Evolutionary conservation across 2,888 invertebrate genomes (phyloP), one percentile per base, ranked within the genome.

Genomic region (Andrena bicolor): DNA sequence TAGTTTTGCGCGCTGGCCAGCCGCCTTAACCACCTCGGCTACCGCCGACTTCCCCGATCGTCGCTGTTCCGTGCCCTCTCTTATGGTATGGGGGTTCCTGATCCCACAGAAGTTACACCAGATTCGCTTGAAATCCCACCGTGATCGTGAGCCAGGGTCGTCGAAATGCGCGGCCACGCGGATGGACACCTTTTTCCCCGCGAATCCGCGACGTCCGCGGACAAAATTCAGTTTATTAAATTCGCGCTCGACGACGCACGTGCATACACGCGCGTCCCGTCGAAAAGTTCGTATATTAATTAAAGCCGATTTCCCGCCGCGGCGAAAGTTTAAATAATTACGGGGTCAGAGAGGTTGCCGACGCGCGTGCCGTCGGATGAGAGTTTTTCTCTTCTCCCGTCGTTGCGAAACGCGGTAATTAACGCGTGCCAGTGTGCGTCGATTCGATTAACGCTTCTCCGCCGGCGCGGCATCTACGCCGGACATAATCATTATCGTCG

Each of bases 311-410:
- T 83, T 63, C 53, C 51, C 32, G 30, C 71, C 70, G 66, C 30
- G 71, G 16, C 49, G n/a, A 84, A 84, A 84, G 78, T 85, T 85
- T 53, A 76, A 81, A 85, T 81, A 81, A 85, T 85, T 85, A 70
- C 56, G 16, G 8, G 20, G 58, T 30, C 51, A 13, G 49, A 41
- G 32, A 23, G 49, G 8, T 48, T 23, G 3, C 26, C 23, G 23
- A n/a, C 26, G 49, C 65, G 41, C 30, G 30, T 28, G 69, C 3
- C 28, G 60, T 7, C 53, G 58, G 30, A 58, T 26, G 23, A 13
- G 48, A 74, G 51, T 56, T 72, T 69, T 35, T 63, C 26, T 51
- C 71, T 32, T 3, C 13, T 7, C 13, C 8, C 2, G 23, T 2
- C 20, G 20, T 4, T 26, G 13, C 4, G 51, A 77, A 51, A 53